Evolutionary conservation across 2,888 invertebrate species (phyloP).

Genomic region (Baccha elongata): DNA sequence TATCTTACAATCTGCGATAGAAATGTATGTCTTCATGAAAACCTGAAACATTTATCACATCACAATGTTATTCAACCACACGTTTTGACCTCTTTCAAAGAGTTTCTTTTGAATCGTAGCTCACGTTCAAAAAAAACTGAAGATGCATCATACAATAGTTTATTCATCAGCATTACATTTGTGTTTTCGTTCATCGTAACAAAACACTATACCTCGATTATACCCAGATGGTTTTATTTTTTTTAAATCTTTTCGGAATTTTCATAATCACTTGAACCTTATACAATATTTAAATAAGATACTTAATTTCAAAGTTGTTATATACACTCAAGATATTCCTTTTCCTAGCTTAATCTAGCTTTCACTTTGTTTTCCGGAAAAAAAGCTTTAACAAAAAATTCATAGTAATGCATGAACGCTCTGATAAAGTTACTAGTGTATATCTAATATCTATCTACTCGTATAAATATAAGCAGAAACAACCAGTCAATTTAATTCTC

Average conservation of each 20-base stretch:
- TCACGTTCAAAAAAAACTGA: conserved; percentile 28
- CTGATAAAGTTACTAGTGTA: conserved; percentile 30
- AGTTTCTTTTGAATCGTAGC: conserved; percentile 27
- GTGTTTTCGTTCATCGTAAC: conserved; percentile 24
- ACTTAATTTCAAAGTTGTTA: conserved; percentile 21
- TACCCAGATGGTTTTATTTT: conserved; percentile 31
- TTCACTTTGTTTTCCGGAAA: conserved; percentile 53
- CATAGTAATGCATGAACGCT: conserved; percentile 18
- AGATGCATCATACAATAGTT: neutral
- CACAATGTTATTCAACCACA: conserved; percentile 26
- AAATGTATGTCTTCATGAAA: too few relatives aligned
- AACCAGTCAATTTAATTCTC: conserved; percentile 17
- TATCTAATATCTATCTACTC: neutral
- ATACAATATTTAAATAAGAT: neutral
- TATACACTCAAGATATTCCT: conserved; percentile 7
- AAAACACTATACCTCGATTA: conserved; percentile 32
- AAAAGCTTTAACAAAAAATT: conserved; percentile 38
- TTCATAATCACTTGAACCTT: conserved; percentile 28
- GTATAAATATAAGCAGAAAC: conserved; percentile 13
- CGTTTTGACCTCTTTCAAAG: conserved; percentile 31
- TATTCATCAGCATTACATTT: conserved; percentile 23
- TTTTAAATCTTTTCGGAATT: conserved; percentile 31
- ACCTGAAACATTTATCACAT: neutral
- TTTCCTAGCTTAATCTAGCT: conserved; percentile 10
- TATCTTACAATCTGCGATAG: too few relatives aligned